Evolutionary conservation across 2,888 invertebrate species (phyloP), one percentile per base, ranked within the genome.

Genomic region (Macrophya alboannulata): DNA sequence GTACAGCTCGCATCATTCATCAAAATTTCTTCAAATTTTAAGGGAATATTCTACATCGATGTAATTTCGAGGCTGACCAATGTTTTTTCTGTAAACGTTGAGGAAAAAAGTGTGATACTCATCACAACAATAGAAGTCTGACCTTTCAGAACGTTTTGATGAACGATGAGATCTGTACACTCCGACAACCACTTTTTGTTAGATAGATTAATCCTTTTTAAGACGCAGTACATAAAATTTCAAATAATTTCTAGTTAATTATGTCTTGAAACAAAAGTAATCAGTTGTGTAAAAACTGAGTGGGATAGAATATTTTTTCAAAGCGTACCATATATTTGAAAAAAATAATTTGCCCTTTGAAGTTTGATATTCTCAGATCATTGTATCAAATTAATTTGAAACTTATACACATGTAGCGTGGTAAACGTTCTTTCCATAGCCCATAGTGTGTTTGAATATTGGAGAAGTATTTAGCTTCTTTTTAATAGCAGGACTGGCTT

Each of bases 371-470:
- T 68, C 37, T 37, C 17, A 17, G 15, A 37, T n/a, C 37, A 10
- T 72, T 72, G 5, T 37, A 72, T 85, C 82, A 85, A 83, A 85
- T 85, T 85, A 85, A 83, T 85, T 85, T 82, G 85, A 85, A 85
- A 85, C 59, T 21, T 45, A 37, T 10, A 43, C 15, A 15, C 15
- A 68, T 10, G 31, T 51, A 25, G n/a, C 55, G 17, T 77, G 51
- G 17, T 55, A 77, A 2, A 37, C 25, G 31, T 55, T 77, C n/a
- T 17, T 37, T 37, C 37, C 31, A 17, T 77, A 37, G 37, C 37
- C 45, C 51, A n/a, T 55, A 15, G 55, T 55, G 17, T 74, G 17
- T 77, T 51, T 8, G 77, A 77, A 51, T 55, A 77, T 55, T 51
- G 31, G 25, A 77, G 55, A 17, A 77, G 25, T 77, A 17, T 37